Evolutionary conservation across 1,140 invertebrate species (phyloP), one percentile per base, ranked within the genome.

Genomic region (Epicauta chinensis): DNA sequence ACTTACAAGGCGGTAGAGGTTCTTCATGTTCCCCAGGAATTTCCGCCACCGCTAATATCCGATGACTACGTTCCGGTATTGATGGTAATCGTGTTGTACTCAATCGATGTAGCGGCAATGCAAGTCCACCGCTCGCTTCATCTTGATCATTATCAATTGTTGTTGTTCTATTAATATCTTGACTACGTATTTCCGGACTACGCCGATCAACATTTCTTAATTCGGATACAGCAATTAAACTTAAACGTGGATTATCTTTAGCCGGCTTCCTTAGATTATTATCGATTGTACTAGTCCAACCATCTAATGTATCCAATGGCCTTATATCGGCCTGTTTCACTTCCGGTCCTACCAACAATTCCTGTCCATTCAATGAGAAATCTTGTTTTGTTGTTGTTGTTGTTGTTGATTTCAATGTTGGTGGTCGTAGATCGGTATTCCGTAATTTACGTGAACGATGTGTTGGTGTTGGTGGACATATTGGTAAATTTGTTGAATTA

Each of bases 1-100:
- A 72, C 75, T 77, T 74, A 89, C 87, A 86, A 58, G 89, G 81
- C 32, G 91, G 91, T 54, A 94, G 69, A 13, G 89, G 87, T 69
- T 93, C 89, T 59, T 92, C 89, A 55, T 75, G 74, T 38, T 81
- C 82, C 31, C 73, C 76, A 56, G 74, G 72, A 56, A 76, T 73
- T 34, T 81, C 75, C 7, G 83, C 79, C 38, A 84, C 73, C n/a
- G 78, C 74, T 61, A 84, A 80, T 46, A 76, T 72, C 41, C 77
- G 67, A 35, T 75, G 75, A 43, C 77, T 81, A 55, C 84, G 73
- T 62, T 86, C 87, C n/a, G 81, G 86, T 62, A 86, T 89, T n/a
- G 84, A 89, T 3, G 89, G 87, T 62, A 91, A 75, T 56, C 86
- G 79, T 31, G 88, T 84, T 30, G 84, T 86, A 13, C 79, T 79